Percentiles rank a stretch among this genome's conserved stretches.
phyloP scores from a whole-genome alignment of 2,888 invertebrate species.

The Leucoma salicis region DNA sequence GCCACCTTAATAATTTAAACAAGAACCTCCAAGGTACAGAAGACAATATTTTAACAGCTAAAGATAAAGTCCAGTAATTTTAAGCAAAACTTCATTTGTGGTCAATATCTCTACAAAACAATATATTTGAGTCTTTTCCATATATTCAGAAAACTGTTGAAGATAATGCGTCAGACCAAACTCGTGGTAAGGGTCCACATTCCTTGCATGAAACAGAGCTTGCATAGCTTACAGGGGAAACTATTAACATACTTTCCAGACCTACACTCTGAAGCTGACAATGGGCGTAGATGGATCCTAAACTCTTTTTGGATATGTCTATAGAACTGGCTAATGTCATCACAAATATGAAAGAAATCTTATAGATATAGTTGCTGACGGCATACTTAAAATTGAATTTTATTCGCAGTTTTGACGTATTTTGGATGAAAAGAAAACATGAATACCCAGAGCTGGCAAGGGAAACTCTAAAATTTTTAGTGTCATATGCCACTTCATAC shows the following conservation, averaged over 20 bases:
- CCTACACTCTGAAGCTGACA: constrained; percentile 29
- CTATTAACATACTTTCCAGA: constrained; percentile 30
- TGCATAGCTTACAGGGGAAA: constrained; percentile 21
- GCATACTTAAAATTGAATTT: constrained; percentile 35
- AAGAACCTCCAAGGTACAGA: constrained; percentile 22
- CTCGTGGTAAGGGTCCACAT: constrained; percentile 29
- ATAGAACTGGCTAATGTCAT: constrained; percentile 31
- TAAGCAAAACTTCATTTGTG: constrained; percentile 9
- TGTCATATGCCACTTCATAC: constrained; percentile 34
- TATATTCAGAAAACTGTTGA: constrained; percentile 30
- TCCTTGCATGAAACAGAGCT: constrained; percentile 37
- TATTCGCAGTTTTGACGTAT: constrained; percentile 17
- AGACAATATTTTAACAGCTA: constrained; percentile 29
- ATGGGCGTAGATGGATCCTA: constrained; percentile 32
- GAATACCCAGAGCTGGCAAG: constrained; percentile 35
- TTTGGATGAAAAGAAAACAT: constrained; percentile 37
- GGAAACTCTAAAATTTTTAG: constrained; percentile 28
- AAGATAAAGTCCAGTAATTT: constrained; percentile 20
- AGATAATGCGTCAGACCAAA: constrained; percentile 30
- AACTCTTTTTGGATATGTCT: constrained; percentile 29
- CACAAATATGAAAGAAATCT: constrained; percentile 34
- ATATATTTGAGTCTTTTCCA: constrained; percentile 13
- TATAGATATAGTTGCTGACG: constrained; percentile 33
- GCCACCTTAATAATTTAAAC: constrained; percentile 24
- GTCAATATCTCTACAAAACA: constrained; percentile 32